Conservation (phyloP, 2,888 invertebrate genomes). For the Ethmia dodecea region DNA sequence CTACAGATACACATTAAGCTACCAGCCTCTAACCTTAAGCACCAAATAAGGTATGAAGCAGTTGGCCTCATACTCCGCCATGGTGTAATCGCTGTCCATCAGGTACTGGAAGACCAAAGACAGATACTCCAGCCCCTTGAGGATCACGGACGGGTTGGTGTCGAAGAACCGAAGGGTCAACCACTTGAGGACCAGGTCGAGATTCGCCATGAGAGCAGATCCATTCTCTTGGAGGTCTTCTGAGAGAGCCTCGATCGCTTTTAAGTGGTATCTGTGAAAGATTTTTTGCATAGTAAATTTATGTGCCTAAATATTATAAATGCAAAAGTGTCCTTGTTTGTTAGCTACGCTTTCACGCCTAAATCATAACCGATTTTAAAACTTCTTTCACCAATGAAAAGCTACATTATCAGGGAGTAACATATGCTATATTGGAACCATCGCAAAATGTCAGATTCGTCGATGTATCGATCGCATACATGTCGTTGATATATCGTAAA, state of each 20-base stretch:
- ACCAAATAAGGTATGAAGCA: conserved; percentile 97
- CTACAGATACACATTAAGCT: too few species aligned
- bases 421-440: too few species aligned
- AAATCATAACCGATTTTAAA: too few species aligned
- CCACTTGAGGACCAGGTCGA: conserved; percentile 98
- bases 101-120: conserved; percentile 89
- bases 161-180: conserved; percentile 97
- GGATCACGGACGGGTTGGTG: conserved; percentile 97
- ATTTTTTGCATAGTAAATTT: background rate
- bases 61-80: conserved; percentile 94
- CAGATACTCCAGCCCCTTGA: conserved; percentile 96
- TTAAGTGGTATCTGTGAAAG: conserved; percentile 88
- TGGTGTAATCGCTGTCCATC: conserved; percentile 87
- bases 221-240: conserved; percentile 90
- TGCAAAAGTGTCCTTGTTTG: too few species aligned
- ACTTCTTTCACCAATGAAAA: too few species aligned
- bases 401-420: too few species aligned
- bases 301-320: too few species aligned
- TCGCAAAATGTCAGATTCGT: too few species aligned
- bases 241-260: conserved; percentile 93
- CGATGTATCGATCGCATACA: too few species aligned
- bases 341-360: too few species aligned
- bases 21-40: conserved; percentile 85
- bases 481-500: too few species aligned
- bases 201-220: conserved; percentile 89